A percentile compares a stretch with the other conserved stretches of the same genome.
phyloP scores from a whole-genome alignment of 2,113 vertebrate genomes.

The Brienomyrus brachyistius region DNA sequence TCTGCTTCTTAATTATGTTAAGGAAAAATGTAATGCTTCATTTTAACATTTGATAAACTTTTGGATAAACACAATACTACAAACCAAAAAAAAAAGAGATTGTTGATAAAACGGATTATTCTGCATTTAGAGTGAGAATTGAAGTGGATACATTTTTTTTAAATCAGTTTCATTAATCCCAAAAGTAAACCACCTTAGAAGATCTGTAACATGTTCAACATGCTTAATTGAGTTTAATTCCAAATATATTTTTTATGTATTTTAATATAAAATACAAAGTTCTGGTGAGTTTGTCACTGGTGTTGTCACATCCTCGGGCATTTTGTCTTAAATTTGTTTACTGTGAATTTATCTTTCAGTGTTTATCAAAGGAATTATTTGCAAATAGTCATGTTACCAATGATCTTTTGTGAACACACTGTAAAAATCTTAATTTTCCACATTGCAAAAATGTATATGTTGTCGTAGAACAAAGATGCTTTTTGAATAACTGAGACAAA shows the following conservation, averaged over 20 bases:
- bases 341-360: too few species aligned
- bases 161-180: not conserved
- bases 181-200: not conserved
- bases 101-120: not conserved
- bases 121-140: not conserved
- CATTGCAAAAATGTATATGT: too few species aligned
- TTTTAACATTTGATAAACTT: not conserved
- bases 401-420: too few species aligned
- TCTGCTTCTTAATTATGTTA: not conserved
- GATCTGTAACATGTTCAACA: not conserved
- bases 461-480: too few species aligned
- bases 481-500: not conserved
- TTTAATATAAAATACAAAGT: not conserved
- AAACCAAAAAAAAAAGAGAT: not conserved
- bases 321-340: too few species aligned
- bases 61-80: not conserved
- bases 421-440: too few species aligned
- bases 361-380: too few species aligned
- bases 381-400: too few species aligned
- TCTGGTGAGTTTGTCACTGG: not conserved
- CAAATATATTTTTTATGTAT: not conserved
- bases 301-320: too few species aligned
- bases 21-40: not conserved
- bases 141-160: too few species aligned
- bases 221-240: not conserved